Base-by-base conservation (phyloP, 1,140 invertebrate genomes). In the Ceratina calcarata region DNA sequence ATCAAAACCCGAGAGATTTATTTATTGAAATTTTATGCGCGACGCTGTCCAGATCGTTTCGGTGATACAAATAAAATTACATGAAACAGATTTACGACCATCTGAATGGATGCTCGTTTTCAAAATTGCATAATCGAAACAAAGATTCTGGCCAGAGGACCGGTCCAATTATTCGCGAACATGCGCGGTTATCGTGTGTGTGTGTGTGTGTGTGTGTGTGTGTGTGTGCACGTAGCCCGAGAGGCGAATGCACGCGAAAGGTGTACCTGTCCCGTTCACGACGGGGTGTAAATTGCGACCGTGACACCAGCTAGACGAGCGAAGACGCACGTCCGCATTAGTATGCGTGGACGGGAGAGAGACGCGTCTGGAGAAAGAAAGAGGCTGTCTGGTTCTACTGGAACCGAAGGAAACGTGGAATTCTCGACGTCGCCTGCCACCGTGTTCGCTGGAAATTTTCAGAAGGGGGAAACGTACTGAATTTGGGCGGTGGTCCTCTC, bases 201-300 rank as follows among this genome's bases (percentile, higher is more conserved):
- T 20, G n/a, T 61, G 15, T 18, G 16, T 51, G n/a, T n/a, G n/a
- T n/a, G n/a, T n/a, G 24, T 49, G 37, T 12, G 61, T 1, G 58
- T 20, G 51, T 37, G 49, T 18, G 20, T 22, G 37, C 16, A 75
- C 53, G 15, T 12, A 55, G 55, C 6, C 0, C 53, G 15, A 32
- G 27, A 45, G 37, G 37, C 37, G 37, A 45, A 51, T 77, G 22
- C 16, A 24, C 37, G 45, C 20, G n/a, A n/a, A n/a, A n/a, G 61
- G 22, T 78, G 55, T 84, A 79, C 66, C 82, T 76, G 77, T 62
- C 67, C 76, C 65, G 76, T 78, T 77, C 83, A 74, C 81, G 77
- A 80, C 82, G 76, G 85, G 86, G 85, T 89, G 87, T 90, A 89
- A 91, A 91, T 90, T 89, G 89, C 84, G 85, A 78, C 77, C 77